Conservation (phyloP, 1,140 invertebrate genomes). For the Drosophila azteca region DNA sequence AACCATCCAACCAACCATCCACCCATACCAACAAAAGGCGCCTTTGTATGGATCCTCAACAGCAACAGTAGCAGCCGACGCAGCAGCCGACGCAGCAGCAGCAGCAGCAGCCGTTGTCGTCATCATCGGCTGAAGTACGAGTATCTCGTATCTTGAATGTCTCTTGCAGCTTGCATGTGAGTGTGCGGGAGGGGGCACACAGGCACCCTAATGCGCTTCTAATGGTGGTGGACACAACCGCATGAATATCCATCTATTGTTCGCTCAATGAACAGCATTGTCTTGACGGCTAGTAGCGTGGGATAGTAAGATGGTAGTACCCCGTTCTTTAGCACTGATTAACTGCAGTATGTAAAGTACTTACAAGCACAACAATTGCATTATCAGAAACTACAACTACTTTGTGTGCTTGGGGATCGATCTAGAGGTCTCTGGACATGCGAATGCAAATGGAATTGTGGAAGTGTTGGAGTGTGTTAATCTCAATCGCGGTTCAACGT, state of each 20-base stretch:
- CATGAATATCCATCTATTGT: conserved; percentile 61
- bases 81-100: conserved; percentile 13
- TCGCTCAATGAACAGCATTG: conserved; percentile 35
- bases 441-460: too few relatives aligned
- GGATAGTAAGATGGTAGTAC: conserved; percentile 11
- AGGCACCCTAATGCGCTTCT: conserved; percentile 65
- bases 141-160: conserved; percentile 24
- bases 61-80: conserved; percentile 36
- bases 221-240: conserved; percentile 44
- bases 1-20: conserved; percentile 25
- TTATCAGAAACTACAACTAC: conserved; percentile 43
- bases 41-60: conserved; percentile 55
- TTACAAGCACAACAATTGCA: conserved; percentile 49
- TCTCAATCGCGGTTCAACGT: conserved; percentile 56
- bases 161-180: conserved; percentile 47
- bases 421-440: too few relatives aligned
- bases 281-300: conserved; percentile 30
- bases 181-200: conserved; percentile 14
- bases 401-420: conserved; percentile 6
- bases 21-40: conserved; percentile 48
- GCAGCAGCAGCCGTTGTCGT: conserved; percentile 19
- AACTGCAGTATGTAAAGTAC: conserved; percentile 22
- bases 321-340: conserved; percentile 4
- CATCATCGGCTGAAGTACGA: conserved; percentile 26
- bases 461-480: conserved; percentile 39